A percentile compares a stretch with the other conserved stretches of the same genome.
These are phyloP conservation scores for Sesia bembeciformis DNA, from an alignment of 2,888 invertebrate genomes.

Conservation along the genomic window DNA sequence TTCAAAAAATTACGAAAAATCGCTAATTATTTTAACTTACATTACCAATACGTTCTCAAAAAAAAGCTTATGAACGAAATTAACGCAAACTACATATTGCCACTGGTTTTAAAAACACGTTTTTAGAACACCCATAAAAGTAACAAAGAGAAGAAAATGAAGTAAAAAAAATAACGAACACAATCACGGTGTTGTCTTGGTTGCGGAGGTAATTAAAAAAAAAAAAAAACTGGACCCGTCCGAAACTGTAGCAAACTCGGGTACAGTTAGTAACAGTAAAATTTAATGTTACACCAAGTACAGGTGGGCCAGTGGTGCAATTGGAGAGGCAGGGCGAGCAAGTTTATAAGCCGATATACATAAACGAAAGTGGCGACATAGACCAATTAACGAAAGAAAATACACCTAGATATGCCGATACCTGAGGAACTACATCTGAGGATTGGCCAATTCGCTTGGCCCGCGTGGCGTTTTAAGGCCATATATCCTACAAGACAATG, in stretches of 20 bases:
- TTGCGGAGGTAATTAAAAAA: slow-evolving; percentile 41
- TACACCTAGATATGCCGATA: too few species aligned
- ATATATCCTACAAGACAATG: too few species aligned
- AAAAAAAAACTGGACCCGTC: slow-evolving; percentile 27
- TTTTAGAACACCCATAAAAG: not conserved
- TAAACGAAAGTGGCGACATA: too few species aligned
- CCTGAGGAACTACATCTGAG: too few species aligned
- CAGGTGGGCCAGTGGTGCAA: slow-evolving; percentile 29
- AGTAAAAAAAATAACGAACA: slow-evolving; percentile 11
- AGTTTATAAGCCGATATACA: too few species aligned
- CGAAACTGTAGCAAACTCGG: slow-evolving; percentile 47
- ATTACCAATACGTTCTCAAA: too few species aligned
- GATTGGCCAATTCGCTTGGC: too few species aligned
- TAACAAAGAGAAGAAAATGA: slow-evolving; percentile 1
- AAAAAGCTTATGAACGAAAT: too few species aligned
- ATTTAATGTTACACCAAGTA: slow-evolving; percentile 40
- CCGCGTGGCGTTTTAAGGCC: too few species aligned
- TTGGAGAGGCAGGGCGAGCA: slow-evolving; percentile 14
- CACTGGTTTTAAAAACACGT: not conserved
- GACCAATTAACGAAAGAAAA: too few species aligned
- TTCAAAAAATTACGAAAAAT: too few species aligned
- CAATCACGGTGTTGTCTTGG: slow-evolving; percentile 19
- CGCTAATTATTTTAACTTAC: too few species aligned
- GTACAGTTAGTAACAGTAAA: slow-evolving; percentile 61
- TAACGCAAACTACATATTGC: not conserved